Evolutionary conservation across 2,113 vertebrate species (phyloP), one percentile per base, ranked within the genome.

Genomic region (Piaya cayana): DNA sequence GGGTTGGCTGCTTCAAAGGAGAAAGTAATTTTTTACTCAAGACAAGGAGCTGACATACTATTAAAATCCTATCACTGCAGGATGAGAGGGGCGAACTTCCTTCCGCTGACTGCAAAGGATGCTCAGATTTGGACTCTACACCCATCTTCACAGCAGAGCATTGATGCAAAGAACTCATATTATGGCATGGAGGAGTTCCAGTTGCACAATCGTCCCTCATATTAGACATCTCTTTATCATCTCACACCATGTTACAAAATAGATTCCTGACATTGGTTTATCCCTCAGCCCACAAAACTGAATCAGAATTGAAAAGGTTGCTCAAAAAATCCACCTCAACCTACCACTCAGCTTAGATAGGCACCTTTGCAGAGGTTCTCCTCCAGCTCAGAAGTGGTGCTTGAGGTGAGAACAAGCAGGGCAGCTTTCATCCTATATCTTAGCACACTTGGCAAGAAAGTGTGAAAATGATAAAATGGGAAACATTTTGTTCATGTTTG

Each of bases 311-410:
- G 30, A 56, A 91, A 63, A 86, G 18, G 2, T 9, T 2, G 0
- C 29, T 89, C 62, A 29, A 65, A 89, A 92, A 82, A 34, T 55
- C 53, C 25, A 53, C 27, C 10, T 37, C 5, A 2, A 17, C 36
- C 56, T 64, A 29, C 52, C 43, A 26, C 17, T 89, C n/a, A 62
- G 20, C 25, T 80, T 26, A 25, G 32, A 32, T 32, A 86, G 18
- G 4, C 15, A 18, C 14, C n/a, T 74, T 75, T 60, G 29, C n/a
- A 58, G 32, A 53, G 19, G 12, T 9, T 65, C 29, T 58, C 11
- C 53, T 62, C 20, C 37, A 55, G 19, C 34, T 70, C 39, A 32
- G 52, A 42, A 67, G 50, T 0, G 0, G 25, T 42, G 56, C 56
- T 52, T 11, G 34, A 74, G 55, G 17, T 53, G n/a, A 90, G 32